Conservation (phyloP, 2,113 vertebrate species). For the Mystacornis crossleyi region DNA sequence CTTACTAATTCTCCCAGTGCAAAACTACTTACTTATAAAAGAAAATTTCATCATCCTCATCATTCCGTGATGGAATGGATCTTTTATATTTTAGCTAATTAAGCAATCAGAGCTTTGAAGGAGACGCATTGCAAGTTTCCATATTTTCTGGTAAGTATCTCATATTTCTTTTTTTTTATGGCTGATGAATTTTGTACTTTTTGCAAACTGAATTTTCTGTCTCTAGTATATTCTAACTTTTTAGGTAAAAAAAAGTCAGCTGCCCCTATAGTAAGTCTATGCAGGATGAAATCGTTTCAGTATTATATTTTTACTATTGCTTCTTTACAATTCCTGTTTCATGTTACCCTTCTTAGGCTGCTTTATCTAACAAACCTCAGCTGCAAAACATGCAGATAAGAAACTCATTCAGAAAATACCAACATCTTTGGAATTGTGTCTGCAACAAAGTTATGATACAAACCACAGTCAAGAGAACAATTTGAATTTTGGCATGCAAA, state of each 20-base stretch:
- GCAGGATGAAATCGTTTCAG: not conserved
- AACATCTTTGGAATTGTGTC: not conserved
- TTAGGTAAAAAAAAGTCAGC: not conserved
- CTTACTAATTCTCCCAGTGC: not conserved
- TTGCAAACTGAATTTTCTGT: not conserved
- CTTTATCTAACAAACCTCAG: not conserved
- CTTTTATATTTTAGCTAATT: not conserved
- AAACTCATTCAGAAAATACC: not conserved
- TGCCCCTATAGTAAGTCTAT: not conserved
- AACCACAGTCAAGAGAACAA: not conserved
- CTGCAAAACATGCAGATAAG: not conserved
- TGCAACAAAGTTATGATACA: not conserved
- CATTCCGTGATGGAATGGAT: fast-evolving
- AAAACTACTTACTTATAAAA: not conserved
- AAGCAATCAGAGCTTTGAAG: not conserved
- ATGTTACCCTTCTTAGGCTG: not conserved
- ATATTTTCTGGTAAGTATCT: not conserved
- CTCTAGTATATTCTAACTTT: not conserved
- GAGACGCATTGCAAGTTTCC: not conserved
- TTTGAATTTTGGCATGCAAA: not conserved
- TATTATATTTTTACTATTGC: not conserved
- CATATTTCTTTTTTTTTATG: not conserved
- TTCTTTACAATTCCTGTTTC: not conserved
- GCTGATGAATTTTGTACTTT: not conserved
- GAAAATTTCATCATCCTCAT: not conserved